Base-by-base conservation (phyloP, 2,888 invertebrate species). In the Andrena marginata region DNA sequence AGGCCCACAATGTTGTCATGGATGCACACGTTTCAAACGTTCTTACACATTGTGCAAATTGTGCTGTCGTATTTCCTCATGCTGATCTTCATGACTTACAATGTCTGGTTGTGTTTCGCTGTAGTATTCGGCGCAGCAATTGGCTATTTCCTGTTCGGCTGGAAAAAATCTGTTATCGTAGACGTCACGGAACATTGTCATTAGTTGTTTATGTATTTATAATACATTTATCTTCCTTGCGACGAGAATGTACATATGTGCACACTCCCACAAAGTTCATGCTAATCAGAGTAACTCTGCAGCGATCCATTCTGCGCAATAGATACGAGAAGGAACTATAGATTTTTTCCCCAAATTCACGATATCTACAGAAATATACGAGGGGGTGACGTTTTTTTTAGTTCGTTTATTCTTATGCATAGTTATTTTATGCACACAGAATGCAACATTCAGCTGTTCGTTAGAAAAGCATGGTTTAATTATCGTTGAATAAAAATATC, bases 61-160 rank as follows among this genome's bases (percentile, higher is more conserved):
- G 96, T 98, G 77, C 95, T 99, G 84, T 98, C 98, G 88, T 99
- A 99, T 94, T 97, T 98, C 94, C 95, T 99, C 68, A 99, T 99
- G 99, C 95, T 99, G 94, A 97, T 99, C 89, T 99, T 99, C 94
- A 99, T 99, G 99, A 99, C 99, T 0, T 99, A 98, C 96, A 99
- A 99, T 93, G 96, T 97, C 23, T 99, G 98, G 98, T 95, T 99
- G 79, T 98, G 98, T 94, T 93, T 98, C 65, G 98, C 98, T 0
- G 97, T 99, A 0, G 97, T 98, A 0, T 92, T 97, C 10, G 99
- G 99, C 59, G 98, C 98, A 1, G 98, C 97, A 0, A 95, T 97
- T 13, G 99, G 99, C 29, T 99, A 99, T 94, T 99, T 99, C 94
- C 95, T 98, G 59, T 99, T 99, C 93, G 99, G 98, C 75, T 99